Evolutionary conservation across 2,888 invertebrate genomes (phyloP), one percentile per base, ranked within the genome.

Genomic region (Metalampra italica): DNA sequence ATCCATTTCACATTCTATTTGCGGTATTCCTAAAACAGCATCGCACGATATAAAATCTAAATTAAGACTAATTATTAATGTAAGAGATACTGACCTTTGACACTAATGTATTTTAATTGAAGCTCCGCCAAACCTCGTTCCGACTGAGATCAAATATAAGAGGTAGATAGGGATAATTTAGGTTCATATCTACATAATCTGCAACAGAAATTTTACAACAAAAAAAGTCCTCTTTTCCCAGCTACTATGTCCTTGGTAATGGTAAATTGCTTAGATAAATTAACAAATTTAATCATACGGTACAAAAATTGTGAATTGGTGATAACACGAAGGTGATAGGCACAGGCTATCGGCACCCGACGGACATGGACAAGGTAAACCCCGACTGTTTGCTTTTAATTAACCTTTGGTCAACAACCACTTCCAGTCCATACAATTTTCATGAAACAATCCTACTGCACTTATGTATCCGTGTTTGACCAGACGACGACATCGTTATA

Each of bases 311-410:
- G 29, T 42, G 36, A 52, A 49, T 14, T 47, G 44, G 29, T 42
- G 36, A 47, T 43, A 47, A 43, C 29, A 40, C 14, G 46, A 36
- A 34, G 50, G 29, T 39, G 52, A 46, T 49, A 47, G 40, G 37
- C 44, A 59, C 63, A 34, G 62, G 63, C 67, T 64, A 71, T 62
- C 68, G 61, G 63, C 68, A 66, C 66, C 63, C 57, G 54, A 62
- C 69, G 71, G 22, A 22, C 22, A 68, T 72, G 70, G 73, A 73
- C 74, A 76, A 73, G 67, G 81, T 77, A 81, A 81, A 45, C 67
- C 66, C 54, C 60, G 59, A 62, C 57, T 84, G 85, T 88, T 86
- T 86, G 78, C 75, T 78, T 88, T 87, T 83, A 84, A 88, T 88
- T 86, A 88, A 82, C 79, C 78, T 69, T 72, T 75, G 71, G 82